These are phyloP conservation scores for Drosophila pectinifera DNA, from an alignment of 1,140 invertebrate species.

Conservation along the genomic window DNA sequence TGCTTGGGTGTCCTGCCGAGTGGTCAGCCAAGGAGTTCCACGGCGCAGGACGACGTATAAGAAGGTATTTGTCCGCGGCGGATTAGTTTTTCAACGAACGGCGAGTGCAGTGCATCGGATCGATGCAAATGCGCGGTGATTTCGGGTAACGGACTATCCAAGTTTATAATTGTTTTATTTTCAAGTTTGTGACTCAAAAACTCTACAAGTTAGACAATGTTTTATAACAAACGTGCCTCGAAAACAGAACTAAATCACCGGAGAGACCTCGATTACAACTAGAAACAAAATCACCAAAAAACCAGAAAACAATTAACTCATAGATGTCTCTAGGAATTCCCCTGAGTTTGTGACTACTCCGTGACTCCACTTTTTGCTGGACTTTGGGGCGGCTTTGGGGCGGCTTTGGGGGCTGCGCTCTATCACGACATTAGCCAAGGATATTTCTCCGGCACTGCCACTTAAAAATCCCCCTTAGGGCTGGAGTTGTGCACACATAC, in stretches of 20 bases:
- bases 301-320: slow-evolving; percentile 41
- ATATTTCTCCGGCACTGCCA: slow-evolving; percentile 65
- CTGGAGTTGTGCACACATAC: slow-evolving; percentile 12
- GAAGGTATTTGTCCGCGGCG: slow-evolving; percentile 70
- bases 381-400: slow-evolving; percentile 23
- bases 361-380: slow-evolving; percentile 43
- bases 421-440: slow-evolving; percentile 83
- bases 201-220: slow-evolving; percentile 12
- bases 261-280: neutral
- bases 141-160: slow-evolving; percentile 29
- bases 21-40: slow-evolving; percentile 27
- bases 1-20: slow-evolving; percentile 30
- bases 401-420: slow-evolving; percentile 6
- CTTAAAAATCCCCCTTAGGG: slow-evolving; percentile 28
- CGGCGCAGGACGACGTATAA: slow-evolving; percentile 60
- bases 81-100: slow-evolving; percentile 83
- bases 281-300: neutral
- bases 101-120: slow-evolving; percentile 84
- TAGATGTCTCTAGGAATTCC: slow-evolving; percentile 55
- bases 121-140: slow-evolving; percentile 77
- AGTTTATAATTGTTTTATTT: slow-evolving; percentile 1
- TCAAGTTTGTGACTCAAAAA: slow-evolving; percentile 9
- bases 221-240: neutral
- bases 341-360: slow-evolving; percentile 37
- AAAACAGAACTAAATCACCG: neutral